A percentile compares a stretch with the other conserved stretches of the same genome.
Evolutionary conservation across 1,140 invertebrate species (phyloP).

Genomic region (Drosophila kurseongensis): DNA sequence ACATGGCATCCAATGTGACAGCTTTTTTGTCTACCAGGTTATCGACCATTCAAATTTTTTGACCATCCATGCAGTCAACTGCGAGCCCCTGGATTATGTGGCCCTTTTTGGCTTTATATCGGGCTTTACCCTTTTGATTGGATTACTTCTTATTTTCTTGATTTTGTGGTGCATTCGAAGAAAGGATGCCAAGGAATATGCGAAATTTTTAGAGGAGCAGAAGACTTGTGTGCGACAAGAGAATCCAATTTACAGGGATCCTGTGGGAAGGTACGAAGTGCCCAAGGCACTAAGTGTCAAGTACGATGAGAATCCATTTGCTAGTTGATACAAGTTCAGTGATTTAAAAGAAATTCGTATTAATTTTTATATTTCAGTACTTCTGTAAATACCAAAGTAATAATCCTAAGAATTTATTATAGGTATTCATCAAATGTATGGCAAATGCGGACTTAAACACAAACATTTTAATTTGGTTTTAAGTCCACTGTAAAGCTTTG

Average conservation of each 20-base stretch:
- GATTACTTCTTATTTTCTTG: constrained; percentile 84
- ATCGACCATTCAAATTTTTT: constrained; percentile 75
- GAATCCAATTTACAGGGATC: constrained; percentile 86
- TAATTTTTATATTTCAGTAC: not conserved
- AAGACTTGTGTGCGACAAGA: constrained; percentile 81
- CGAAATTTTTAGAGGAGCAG: constrained; percentile 85
- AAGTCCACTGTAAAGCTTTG: not conserved
- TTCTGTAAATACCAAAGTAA: not conserved
- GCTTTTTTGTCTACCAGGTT: constrained; percentile 85
- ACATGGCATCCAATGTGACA: constrained; percentile 85
- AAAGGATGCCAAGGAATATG: constrained; percentile 85
- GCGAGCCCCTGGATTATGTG: constrained; percentile 72
- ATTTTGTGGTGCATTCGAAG: constrained; percentile 84
- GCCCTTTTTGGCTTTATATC: constrained; percentile 81
- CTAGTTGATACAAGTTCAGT: constrained; percentile 24
- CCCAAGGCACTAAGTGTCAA: constrained; percentile 81
- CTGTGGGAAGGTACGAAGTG: constrained; percentile 85
- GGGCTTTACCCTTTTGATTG: constrained; percentile 83
- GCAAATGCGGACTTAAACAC: not conserved
- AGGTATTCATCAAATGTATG: not conserved
- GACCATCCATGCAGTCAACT: constrained; percentile 82
- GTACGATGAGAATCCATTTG: constrained; percentile 69
- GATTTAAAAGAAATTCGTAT: not conserved
- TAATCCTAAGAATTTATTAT: not conserved
- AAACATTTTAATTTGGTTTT: too few species aligned